Percentiles rank a stretch among this genome's conserved stretches.
phyloP scores from a whole-genome alignment of 2,113 vertebrate species.

The Meriones unguiculatus region DNA sequence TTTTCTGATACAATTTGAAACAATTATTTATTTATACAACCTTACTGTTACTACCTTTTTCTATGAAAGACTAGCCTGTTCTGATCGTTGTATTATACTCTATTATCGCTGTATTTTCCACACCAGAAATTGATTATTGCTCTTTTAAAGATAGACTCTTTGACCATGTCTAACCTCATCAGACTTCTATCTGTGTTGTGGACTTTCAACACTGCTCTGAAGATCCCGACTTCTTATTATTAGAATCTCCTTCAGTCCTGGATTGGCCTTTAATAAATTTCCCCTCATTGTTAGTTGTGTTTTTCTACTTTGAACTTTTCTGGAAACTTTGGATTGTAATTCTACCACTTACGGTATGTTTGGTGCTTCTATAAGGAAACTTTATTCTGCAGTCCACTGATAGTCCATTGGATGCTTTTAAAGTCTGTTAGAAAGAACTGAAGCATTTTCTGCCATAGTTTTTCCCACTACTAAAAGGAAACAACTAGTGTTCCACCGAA shows the following conservation, averaged over 20 bases:
- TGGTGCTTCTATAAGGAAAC: neutral
- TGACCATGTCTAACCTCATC: neutral
- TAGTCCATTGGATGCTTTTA: neutral
- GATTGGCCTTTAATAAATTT: neutral
- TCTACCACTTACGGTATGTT: neutral
- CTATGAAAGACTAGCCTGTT: neutral
- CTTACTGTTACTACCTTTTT: neutral
- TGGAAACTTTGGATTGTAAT: neutral
- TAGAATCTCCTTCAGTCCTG: neutral
- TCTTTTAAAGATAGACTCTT: neutral
- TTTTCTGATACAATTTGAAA: neutral
- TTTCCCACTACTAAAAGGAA: neutral
- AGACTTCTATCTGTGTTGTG: neutral
- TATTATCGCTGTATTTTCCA: neutral
- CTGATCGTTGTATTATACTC: neutral
- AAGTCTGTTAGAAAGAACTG: neutral
- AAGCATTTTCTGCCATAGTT: neutral
- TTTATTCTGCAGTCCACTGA: neutral
- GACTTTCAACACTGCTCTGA: neutral
- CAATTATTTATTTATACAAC: neutral
- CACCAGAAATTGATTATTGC: neutral
- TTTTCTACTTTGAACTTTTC: neutral
- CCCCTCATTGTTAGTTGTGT: neutral
- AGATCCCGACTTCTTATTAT: neutral
- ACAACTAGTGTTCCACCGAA: neutral